These are phyloP conservation scores for Aethes cnicana DNA, from an alignment of 2,888 invertebrate genomes.

Conservation along the genomic window DNA sequence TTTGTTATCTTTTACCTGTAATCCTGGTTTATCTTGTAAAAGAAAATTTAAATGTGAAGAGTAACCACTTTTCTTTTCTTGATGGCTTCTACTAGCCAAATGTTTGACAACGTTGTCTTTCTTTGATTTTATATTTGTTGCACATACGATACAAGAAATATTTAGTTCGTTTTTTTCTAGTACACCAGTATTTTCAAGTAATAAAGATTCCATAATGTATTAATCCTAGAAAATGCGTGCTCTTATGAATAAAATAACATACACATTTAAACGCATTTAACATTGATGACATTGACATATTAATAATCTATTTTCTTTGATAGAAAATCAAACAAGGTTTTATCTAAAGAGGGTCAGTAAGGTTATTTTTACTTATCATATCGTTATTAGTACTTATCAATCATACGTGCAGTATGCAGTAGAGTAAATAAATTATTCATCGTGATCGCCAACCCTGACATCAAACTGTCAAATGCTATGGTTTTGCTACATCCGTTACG, in stretches of 20 bases:
- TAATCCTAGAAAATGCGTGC: no score
- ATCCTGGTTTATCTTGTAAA: neutral
- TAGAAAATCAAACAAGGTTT: slow-evolving; percentile 4
- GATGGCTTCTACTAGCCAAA: neutral
- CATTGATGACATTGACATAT: slow-evolving; percentile 1
- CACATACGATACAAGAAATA: slow-evolving; percentile 3
- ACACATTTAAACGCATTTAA: neutral
- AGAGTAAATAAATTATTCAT: slow-evolving; percentile 6
- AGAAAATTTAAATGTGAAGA: slow-evolving; percentile 1
- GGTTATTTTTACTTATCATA: no score
- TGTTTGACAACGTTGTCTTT: neutral
- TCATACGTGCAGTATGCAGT: slow-evolving; percentile 9
- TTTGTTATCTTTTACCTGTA: slow-evolving; percentile 11
- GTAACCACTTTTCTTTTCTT: no score
- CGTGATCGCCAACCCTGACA: slow-evolving; percentile 9
- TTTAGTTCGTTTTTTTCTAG: neutral
- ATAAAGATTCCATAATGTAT: slow-evolving; percentile 1
- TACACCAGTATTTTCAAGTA: slow-evolving; percentile 10
- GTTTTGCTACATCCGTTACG: no score
- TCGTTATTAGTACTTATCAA: neutral
- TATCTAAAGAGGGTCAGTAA: slow-evolving; percentile 8
- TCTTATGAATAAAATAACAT: neutral
- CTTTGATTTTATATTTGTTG: slow-evolving; percentile 6
- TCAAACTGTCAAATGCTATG: slow-evolving; percentile 10
- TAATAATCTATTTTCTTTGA: no score